A percentile compares a stretch with the other conserved stretches of the same genome.
Conservation (phyloP, 2,113 vertebrate genomes). For the Azemiops feae region DNA sequence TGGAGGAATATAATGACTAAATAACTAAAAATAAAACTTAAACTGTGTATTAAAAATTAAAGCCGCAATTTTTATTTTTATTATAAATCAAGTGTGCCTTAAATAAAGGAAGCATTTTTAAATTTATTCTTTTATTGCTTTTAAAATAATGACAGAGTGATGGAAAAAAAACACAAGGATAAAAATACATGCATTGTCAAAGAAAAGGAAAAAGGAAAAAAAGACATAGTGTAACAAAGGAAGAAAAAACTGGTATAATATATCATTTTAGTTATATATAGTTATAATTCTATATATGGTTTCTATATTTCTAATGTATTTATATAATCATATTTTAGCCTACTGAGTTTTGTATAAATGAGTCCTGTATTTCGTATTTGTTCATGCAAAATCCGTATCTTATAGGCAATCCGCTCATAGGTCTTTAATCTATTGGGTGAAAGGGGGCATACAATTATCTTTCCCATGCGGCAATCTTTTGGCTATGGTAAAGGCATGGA, state of each 20-base stretch:
- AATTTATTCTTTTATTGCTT: no score
- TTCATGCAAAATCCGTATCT: neutral
- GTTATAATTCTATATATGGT: neutral
- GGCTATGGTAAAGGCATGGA: neutral
- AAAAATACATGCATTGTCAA: neutral
- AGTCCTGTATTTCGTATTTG: neutral
- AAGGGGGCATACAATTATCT: neutral
- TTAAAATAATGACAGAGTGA: no score
- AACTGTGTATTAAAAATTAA: no score
- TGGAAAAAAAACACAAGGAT: no score
- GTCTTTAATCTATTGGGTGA: neutral
- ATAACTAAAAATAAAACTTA: neutral
- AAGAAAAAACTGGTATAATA: neutral
- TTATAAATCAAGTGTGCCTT: no score
- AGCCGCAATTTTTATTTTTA: no score
- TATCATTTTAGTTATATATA: neutral
- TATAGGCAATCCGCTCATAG: neutral
- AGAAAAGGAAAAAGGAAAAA: neutral
- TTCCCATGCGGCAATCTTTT: neutral
- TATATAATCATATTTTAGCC: neutral
- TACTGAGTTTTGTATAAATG: neutral
- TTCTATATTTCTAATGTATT: neutral
- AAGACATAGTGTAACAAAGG: neutral
- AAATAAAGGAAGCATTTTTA: no score
- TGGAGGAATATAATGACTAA: neutral